Base-by-base conservation (phyloP, 2,888 invertebrate genomes). In the Sphecodes monilicornis region DNA sequence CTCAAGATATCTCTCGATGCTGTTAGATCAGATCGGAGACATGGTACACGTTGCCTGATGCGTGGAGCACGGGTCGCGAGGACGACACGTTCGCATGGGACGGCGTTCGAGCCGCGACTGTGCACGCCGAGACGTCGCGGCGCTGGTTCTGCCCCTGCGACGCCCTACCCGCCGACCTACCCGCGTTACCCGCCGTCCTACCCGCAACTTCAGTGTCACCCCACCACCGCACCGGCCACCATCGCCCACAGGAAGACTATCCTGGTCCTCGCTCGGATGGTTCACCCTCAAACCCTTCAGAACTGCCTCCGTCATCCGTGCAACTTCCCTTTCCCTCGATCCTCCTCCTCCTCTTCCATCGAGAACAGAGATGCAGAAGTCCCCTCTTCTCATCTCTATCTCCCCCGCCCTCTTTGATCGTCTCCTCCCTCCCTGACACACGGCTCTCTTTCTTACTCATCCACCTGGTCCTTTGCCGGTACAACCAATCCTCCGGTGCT, bases 21-120 rank as follows among this genome's bases (percentile, higher is more conserved):
- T 29, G 22, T 36, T n/a, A 66, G 68, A 43, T 69, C 75, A 68
- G 60, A 11, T 39, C 75, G 76, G 36, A 74, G 60, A 77, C 87
- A 87, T 90, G 82, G 85, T 82, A 71, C 85, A 78, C 89, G 87
- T 75, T 71, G 77, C 72, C 60, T 32, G 29, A 29, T 32, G n/a
- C 66, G 76, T 29, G 71, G 72, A 66, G 66, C 88, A 80, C 87
- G 87, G 86, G 88, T 88, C 89, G 86, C 90, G 80, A 87, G 85
- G 78, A 80, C 68, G 50, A 82, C 81, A 88, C 92, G 91, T 93
- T 92, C 92, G 93, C 86, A 91, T 89, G 91, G 92, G 91, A 92
- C 94, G 94, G 93, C 94, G 92, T 91, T 93, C 93, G 91, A 92
- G 92, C 94, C 94, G 94, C 94, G 93, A 94, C 94, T 94, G 94